Evolutionary conservation across 2,888 invertebrate species (phyloP), one percentile per base, ranked within the genome.

Genomic region (Antitype chi): DNA sequence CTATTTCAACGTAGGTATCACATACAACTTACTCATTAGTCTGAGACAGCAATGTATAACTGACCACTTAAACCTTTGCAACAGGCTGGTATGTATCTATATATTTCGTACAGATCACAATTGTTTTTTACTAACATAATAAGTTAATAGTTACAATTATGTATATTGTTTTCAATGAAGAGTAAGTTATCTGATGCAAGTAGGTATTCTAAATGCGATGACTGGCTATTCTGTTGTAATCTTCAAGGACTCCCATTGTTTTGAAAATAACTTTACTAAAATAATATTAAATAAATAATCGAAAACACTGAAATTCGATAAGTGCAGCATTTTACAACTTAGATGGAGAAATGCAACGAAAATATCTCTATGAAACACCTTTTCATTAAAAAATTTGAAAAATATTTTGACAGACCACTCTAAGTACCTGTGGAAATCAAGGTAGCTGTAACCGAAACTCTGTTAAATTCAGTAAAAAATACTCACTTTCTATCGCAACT

Each of bases 211-310:
- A 13, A 53, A 25, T 53, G 1, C 13, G 3, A 28, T 55, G 53
- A 57, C 17, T 38, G 4, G 0, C 23, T 25, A 15, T 53, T 25
- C 28, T 47, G 5, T 55, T 68, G 9, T 20, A 15, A 32, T 32
- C 11, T 59, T 77, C 20, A 28, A n/a, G n/a, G 5, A 62, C 15
- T 49, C 3, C 3, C 2, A 55, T 62, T 77, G 53, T 70, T 70
- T 7, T 23, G 23, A 38, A 49, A 3, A 28, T 62, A 70, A 4
- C 55, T 28, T 23, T 23, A 7, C 8, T 1, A n/a, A n/a, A n/a
- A 52, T 28, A 25, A 20, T 43, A 20, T 32, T 64, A 8, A 7
- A 23, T 57, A 57, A 63, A 49, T 2, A 28, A 28, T 52, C 23
- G 15, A 47, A 47, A 47, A 47, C 13, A 47, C 43, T 47, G 11